Base-by-base conservation (phyloP, 2,797 vertebrate genomes). In the Phrynocephalus forsythii region DNA sequence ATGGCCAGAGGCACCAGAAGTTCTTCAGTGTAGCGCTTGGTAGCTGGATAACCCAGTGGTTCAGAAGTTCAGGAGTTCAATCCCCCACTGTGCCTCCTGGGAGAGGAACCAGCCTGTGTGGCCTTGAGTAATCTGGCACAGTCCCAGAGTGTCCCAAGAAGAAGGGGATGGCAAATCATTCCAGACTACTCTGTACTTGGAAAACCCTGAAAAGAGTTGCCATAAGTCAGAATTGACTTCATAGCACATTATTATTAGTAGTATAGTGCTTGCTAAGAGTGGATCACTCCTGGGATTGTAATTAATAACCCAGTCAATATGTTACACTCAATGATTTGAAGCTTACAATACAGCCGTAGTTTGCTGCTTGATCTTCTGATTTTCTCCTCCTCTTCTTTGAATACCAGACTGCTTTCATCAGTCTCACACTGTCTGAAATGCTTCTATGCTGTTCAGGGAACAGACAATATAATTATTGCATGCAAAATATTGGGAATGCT, bases 1-100 rank as follows among this genome's bases (percentile, higher is more conserved):
- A 67, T 90, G 85, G 84, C 89, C 9, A 22, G 86, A 85, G 84
- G 83, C 91, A 92, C 77, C 80, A 56, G 83, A 88, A 85, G 79
- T 68, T 80, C 38, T 83, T 84, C 78, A 88, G 87, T 87, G 1
- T 48, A 86, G 33, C 16, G 87, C 85, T 87, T 94, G 71, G 82
- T 89, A 83, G 88, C 52, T 84, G 67, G 85, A 84, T 94, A 92
- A 87, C 68, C 76, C 6, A 44, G 38, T 44, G 52, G 9, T 56
- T 56, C 9, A 13, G 52, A 10, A 56, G 11, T 15, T 56, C 13
- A 10, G 52, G 52, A 13, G 13, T 10, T 56, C 3, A 13, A 11
- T 56, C 13, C 52, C 9, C 52, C 7, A 56, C 52, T 56, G 52
- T 56, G 52, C 52, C 52, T 56, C 52, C 52, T 10, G 52, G 13